Evolutionary conservation across 2,888 invertebrate genomes (phyloP).

Genomic region (Ctenicera cuprea): DNA sequence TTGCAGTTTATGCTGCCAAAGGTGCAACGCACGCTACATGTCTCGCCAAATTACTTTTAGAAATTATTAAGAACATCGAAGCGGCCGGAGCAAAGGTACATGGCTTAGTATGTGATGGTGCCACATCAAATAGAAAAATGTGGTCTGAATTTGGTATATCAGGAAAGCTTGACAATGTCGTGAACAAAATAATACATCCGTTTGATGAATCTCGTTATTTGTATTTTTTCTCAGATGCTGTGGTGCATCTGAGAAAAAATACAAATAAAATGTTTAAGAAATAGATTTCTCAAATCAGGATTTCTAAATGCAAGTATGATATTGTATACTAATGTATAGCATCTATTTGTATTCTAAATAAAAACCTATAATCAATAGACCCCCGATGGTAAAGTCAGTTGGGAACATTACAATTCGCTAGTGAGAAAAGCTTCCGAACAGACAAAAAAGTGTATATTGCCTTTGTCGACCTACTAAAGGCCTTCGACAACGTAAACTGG

Average conservation of each 20-base stretch:
- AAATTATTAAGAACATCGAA: constrained; percentile 14
- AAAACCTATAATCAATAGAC: too few species aligned
- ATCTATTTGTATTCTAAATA: background rate
- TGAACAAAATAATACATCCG: constrained; percentile 43
- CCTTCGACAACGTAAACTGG: too few species aligned
- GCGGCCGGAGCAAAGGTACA: constrained; percentile 33
- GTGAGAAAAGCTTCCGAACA: too few species aligned
- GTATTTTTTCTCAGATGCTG: constrained; percentile 53
- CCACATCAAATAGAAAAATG: constrained; percentile 52
- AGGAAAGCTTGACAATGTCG: background rate
- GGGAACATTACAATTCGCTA: too few species aligned
- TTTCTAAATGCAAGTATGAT: too few species aligned
- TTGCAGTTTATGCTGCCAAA: constrained; percentile 43
- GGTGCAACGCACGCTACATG: constrained; percentile 15
- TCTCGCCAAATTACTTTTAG: constrained; percentile 9
- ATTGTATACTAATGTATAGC: background rate
- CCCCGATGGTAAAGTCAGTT: background rate
- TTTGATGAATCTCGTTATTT: constrained; percentile 39
- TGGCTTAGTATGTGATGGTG: constrained; percentile 53
- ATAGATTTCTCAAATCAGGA: background rate
- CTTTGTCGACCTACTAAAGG: too few species aligned
- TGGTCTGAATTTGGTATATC: constrained; percentile 52
- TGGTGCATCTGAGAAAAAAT: too few species aligned
- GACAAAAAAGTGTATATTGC: too few species aligned
- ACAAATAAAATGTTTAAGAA: constrained; percentile 34